A percentile compares a stretch with the other conserved stretches of the same genome.
phyloP scores from a whole-genome alignment of 53 echinoderm and acorn worm genomes.

The Patiria pectinifera region DNA sequence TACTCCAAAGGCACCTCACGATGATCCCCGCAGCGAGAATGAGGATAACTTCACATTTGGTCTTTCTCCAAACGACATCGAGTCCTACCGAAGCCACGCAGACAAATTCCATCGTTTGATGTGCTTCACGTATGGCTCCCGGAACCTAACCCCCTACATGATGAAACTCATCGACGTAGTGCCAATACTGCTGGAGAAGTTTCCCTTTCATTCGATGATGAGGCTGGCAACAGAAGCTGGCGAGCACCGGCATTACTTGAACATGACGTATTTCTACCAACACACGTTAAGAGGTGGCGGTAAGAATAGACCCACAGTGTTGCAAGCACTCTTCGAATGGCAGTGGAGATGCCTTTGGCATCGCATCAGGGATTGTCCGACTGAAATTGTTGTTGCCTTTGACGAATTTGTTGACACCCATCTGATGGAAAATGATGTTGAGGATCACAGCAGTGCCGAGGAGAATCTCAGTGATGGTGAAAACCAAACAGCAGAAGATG shows the following conservation, averaged over 20 bases:
- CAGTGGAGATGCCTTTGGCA: slow-evolving; percentile 33
- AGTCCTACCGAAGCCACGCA: slow-evolving; percentile 29
- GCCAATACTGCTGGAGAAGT: slow-evolving; percentile 30
- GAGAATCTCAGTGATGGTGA: background rate
- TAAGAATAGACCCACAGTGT: slow-evolving; percentile 37
- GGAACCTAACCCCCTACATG: slow-evolving; percentile 63
- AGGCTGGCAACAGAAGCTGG: slow-evolving; percentile 56
- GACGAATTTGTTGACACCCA: slow-evolving; percentile 30
- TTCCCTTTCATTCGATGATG: slow-evolving; percentile 57
- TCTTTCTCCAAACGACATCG: background rate
- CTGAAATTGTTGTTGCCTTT: slow-evolving; percentile 21
- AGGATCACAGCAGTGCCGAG: no score
- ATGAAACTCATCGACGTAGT: slow-evolving; percentile 73
- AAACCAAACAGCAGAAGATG: background rate
- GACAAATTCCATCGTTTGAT: slow-evolving; percentile 67
- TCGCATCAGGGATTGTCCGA: slow-evolving; percentile 30
- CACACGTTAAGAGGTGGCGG: slow-evolving; percentile 58
- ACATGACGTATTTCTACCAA: slow-evolving; percentile 52
- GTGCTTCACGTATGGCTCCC: slow-evolving; percentile 40
- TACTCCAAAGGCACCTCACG: background rate
- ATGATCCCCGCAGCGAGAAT: background rate
- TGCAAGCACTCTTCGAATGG: slow-evolving; percentile 17
- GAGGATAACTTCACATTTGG: slow-evolving; percentile 58
- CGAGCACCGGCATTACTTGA: slow-evolving; percentile 47
- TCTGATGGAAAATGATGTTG: background rate